Base-by-base conservation (phyloP, 2,113 vertebrate genomes). In the Cyrtonyx montezumae region DNA sequence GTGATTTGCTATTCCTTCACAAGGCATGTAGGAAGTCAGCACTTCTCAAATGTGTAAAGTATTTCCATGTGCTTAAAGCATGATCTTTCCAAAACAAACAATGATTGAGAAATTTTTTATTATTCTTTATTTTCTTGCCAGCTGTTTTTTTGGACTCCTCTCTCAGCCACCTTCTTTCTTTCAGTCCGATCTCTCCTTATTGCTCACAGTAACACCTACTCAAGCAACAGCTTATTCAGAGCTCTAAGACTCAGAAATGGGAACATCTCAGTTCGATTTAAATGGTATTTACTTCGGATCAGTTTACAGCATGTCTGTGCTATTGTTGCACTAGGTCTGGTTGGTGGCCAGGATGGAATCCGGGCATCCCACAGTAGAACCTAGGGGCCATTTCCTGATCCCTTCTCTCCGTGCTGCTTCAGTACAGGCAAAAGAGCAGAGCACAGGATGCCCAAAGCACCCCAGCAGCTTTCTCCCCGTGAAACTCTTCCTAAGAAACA, bases 51-150 rank as follows among this genome's bases (percentile, higher is more conserved):
- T 4, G 95, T 97, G 96, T 77, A 95, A 98, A 97, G 97, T 97
- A 97, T 95, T 97, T 97, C 97, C 97, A 98, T 96, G 96, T 98
- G 97, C 94, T 97, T 96, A 94, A 95, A 88, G 95, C 93, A 86
- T 81, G 95, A 96, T 96, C 96, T 96, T 97, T 96, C 95, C 91
- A 97, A 98, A 98, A 97, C 85, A 98, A 98, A 97, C 88, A 97
- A 94, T 86, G 88, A 88, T 95, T 92, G 91, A 96, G 84, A 95
- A 94, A 45, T 77, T 85, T 95, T 92, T 91, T 91, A 94, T 91
- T 96, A 95, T 95, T 97, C 94, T 97, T 97, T 94, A 97, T 95
- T 97, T 97, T 88, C 71, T 87, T 96, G 91, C 94, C 96, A 97
- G 96, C 90, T 97, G 96, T 87, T 78, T 92, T 76, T 89, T 88